phyloP scores from a whole-genome alignment of 2,113 vertebrate genomes.

The Dermatemys mawii region DNA sequence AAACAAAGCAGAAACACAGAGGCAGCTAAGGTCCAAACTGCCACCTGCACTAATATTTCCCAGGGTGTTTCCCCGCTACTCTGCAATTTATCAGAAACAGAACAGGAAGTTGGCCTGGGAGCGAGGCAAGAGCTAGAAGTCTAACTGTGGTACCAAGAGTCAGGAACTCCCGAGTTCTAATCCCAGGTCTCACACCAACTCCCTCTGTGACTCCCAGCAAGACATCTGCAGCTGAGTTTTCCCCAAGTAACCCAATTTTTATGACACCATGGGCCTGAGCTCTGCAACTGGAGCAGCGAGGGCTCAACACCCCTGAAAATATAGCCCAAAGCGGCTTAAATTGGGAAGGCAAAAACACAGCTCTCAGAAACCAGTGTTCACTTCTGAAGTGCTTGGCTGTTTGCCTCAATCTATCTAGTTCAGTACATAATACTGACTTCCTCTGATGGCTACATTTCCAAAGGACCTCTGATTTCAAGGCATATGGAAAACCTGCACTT shows the following conservation, averaged over 20 bases:
- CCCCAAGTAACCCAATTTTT: background rate
- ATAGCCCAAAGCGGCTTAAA: rapidly evolving
- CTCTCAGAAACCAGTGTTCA: background rate
- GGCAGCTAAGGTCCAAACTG: background rate
- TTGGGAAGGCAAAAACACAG: background rate
- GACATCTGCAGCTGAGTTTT: background rate
- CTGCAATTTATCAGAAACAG: background rate
- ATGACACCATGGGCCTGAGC: background rate
- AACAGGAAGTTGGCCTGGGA: background rate
- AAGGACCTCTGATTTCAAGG: background rate
- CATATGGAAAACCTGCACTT: slow-evolving; percentile 3
- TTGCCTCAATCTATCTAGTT: background rate
- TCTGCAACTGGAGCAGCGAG: rapidly evolving
- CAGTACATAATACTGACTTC: background rate
- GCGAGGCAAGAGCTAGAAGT: background rate
- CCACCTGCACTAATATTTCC: background rate
- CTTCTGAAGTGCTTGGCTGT: background rate
- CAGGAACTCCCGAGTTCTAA: background rate
- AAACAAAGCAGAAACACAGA: background rate
- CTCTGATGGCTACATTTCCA: background rate
- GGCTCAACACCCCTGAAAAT: rapidly evolving
- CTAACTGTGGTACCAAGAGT: rapidly evolving
- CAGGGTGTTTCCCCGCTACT: rapidly evolving
- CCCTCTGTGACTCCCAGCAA: background rate
- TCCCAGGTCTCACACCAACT: background rate